These are phyloP conservation scores for Micropterix aruncella DNA, from an alignment of 2,888 invertebrate genomes.

Conservation along the genomic window DNA sequence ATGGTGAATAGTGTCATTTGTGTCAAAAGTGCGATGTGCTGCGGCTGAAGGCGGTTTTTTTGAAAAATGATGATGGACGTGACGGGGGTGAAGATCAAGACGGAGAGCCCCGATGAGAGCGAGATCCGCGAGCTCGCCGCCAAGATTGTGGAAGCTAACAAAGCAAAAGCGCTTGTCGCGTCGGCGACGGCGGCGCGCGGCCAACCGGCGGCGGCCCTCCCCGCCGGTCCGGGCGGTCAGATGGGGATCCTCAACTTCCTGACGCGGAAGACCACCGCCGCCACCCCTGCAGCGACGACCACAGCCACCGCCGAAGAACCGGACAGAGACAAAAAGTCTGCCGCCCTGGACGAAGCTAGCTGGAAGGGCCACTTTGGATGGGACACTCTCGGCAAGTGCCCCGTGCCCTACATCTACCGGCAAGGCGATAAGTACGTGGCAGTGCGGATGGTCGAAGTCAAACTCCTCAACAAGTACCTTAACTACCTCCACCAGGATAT, in stretches of 20 bases:
- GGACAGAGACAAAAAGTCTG: conserved; percentile 29
- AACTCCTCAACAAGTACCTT: conserved; percentile 78
- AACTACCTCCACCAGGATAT: conserved; percentile 80
- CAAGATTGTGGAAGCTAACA: conserved; percentile 75
- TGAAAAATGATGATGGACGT: conserved; percentile 6
- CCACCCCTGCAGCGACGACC: conserved; percentile 17
- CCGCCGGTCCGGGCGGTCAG: conserved; percentile 29
- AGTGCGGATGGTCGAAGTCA: conserved; percentile 88
- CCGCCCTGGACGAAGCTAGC: conserved; percentile 57
- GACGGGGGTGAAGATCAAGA: conserved; percentile 42
- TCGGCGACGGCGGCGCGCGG: conserved; percentile 36
- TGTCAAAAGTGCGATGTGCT: too few relatives aligned
- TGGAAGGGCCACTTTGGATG: conserved; percentile 80
- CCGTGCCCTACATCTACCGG: conserved; percentile 81
- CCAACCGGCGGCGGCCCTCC: conserved; percentile 20
- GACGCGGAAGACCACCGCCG: conserved; percentile 26
- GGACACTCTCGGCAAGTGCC: conserved; percentile 73
- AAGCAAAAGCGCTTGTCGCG: conserved; percentile 41
- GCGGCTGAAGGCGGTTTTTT: too few relatives aligned
- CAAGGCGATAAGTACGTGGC: conserved; percentile 78
- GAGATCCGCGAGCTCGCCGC: conserved; percentile 78
- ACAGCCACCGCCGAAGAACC: conserved; percentile 21
- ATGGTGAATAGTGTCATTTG: too few relatives aligned
- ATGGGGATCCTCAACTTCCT: conserved; percentile 49
- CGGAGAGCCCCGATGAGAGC: conserved; percentile 70